Percentiles rank a stretch among this genome's conserved stretches.
phyloP scores from a whole-genome alignment of 2,797 vertebrate species.

The Typhlichthys subterraneus region DNA sequence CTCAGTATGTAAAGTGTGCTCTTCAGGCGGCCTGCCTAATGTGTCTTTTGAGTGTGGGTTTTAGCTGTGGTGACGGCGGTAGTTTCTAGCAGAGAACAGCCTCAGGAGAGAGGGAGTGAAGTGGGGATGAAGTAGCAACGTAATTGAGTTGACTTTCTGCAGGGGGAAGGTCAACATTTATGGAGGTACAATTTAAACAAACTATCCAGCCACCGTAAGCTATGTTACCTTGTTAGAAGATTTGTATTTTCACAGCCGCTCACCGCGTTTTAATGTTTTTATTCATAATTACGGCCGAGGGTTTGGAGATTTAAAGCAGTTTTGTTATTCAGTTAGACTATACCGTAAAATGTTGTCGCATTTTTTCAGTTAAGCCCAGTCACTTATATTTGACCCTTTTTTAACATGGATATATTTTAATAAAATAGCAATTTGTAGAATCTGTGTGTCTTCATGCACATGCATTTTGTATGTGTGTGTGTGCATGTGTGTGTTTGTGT shows the following conservation, averaged over 20 bases:
- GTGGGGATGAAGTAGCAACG: conserved; percentile 61
- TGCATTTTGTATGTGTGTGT: conserved; percentile 4
- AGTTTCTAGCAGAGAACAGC: conserved; percentile 64
- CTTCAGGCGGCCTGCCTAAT: conserved; percentile 76
- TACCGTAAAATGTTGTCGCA: neutral
- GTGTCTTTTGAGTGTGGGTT: conserved; percentile 68
- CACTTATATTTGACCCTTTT: no score
- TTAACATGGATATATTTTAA: no score
- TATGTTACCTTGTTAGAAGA: conserved; percentile 44
- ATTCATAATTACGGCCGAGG: conserved; percentile 56
- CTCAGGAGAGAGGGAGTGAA: conserved; percentile 69
- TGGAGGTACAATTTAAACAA: conserved; percentile 77
- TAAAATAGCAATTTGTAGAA: neutral
- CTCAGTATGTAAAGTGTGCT: conserved; percentile 76
- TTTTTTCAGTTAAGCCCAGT: no score
- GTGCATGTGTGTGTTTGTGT: conserved; percentile 6
- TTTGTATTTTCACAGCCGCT: conserved; percentile 58
- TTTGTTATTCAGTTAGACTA: conserved; percentile 9
- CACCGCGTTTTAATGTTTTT: conserved; percentile 62
- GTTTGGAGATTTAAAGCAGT: conserved; percentile 49
- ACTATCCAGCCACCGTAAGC: conserved; percentile 56
- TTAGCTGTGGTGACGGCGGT: conserved; percentile 62
- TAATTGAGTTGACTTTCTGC: conserved; percentile 82
- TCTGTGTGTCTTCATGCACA: conserved; percentile 14
- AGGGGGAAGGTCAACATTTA: conserved; percentile 80